Percentiles rank a stretch among this genome's conserved stretches.
phyloP scores from a whole-genome alignment of 2,113 vertebrate genomes.

The Tonatia bakeri region DNA sequence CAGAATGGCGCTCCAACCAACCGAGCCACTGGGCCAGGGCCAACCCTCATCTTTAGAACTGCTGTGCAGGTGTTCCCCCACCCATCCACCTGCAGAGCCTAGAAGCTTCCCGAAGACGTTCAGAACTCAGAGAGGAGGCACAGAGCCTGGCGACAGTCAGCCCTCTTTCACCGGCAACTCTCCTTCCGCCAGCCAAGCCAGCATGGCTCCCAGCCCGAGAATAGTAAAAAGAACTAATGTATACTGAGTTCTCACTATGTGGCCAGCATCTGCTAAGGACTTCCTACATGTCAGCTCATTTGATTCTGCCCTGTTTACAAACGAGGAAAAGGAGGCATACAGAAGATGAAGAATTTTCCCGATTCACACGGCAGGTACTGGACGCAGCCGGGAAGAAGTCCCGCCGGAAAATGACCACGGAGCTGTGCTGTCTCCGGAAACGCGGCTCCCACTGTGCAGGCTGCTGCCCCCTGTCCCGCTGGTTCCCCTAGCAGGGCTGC shows the following conservation, averaged over 20 bases:
- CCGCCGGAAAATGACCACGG: not conserved
- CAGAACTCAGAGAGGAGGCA: not conserved
- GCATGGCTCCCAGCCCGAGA: not conserved
- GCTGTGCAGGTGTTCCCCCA: no score
- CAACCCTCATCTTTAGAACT: not conserved
- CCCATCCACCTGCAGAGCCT: not conserved
- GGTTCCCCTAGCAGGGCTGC: not conserved
- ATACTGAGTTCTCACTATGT: not conserved
- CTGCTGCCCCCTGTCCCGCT: not conserved
- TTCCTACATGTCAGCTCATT: not conserved
- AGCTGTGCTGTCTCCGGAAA: not conserved
- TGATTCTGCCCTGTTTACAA: not conserved
- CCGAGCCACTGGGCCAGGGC: no score
- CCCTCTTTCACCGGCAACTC: not conserved
- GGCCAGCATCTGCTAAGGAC: not conserved
- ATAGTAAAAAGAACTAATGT: no score
- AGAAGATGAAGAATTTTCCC: not conserved
- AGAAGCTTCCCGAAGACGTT: not conserved
- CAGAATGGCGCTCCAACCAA: no score
- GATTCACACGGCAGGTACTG: not conserved
- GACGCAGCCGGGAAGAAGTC: not conserved
- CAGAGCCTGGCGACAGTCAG: not conserved
- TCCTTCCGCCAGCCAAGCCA: not conserved
- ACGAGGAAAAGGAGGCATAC: not conserved
- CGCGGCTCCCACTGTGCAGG: not conserved